Evolutionary conservation across 2,797 vertebrate genomes (phyloP).

Genomic region (Selene dorsalis): DNA sequence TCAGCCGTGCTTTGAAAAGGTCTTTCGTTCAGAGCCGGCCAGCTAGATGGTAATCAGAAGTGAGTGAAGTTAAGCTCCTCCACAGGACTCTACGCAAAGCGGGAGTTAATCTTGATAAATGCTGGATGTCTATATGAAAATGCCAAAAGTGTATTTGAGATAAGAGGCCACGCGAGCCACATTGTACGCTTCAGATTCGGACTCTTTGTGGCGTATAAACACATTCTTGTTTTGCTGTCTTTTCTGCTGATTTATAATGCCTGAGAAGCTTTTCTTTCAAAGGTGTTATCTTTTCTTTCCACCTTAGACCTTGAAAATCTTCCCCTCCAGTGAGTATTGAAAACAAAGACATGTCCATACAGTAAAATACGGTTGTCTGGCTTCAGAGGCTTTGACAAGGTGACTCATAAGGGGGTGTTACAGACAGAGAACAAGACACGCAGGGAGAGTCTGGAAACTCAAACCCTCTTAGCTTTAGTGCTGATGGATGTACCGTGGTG

Average conservation of each 20-base stretch:
- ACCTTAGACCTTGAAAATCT: conserved; percentile 58
- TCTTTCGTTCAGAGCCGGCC: conserved; percentile 34
- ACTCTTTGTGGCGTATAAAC: conserved; percentile 27
- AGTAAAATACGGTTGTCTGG: conserved; percentile 68
- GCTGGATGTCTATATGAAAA: conserved; percentile 67
- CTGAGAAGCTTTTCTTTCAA: conserved; percentile 32
- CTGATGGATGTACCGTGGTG: conserved; percentile 77
- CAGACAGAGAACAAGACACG: conserved; percentile 63
- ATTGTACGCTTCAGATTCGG: conserved; percentile 19
- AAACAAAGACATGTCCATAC: conserved; percentile 69
- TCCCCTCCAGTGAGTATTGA: conserved; percentile 48
- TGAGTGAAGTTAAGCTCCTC: conserved; percentile 60
- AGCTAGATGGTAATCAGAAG: conserved; percentile 49
- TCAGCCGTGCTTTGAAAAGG: conserved; percentile 44
- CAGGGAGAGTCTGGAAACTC: conserved; percentile 78
- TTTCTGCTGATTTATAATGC: conserved; percentile 28
- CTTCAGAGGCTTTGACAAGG: conserved; percentile 75
- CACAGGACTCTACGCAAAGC: conserved; percentile 42
- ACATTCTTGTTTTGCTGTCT: conserved; percentile 15
- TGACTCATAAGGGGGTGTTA: conserved; percentile 77
- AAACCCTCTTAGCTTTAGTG: conserved; percentile 61
- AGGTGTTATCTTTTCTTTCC: conserved; percentile 31
- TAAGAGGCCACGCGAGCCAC: conserved; percentile 38
- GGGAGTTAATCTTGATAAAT: conserved; percentile 70
- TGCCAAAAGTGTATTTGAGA: conserved; percentile 65